Percentiles rank a stretch among this genome's conserved stretches.
These are phyloP conservation scores for Brachylomia viminalis DNA, from an alignment of 2,888 invertebrate genomes.

Conservation along the genomic window DNA sequence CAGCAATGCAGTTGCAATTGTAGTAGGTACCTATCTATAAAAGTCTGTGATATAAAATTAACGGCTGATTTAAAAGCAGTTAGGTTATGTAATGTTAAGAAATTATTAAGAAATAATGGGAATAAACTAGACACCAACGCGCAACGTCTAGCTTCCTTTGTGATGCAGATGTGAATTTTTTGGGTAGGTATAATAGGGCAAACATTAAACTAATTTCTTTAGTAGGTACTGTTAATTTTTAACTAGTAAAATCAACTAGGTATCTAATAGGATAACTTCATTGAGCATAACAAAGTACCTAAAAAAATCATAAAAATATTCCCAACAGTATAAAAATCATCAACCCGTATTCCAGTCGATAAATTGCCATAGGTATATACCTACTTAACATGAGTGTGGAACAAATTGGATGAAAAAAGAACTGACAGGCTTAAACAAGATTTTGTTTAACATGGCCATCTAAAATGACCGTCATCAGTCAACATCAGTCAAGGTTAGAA, in stretches of 20 bases:
- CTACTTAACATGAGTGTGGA: constrained; percentile 32
- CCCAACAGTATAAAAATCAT: background rate
- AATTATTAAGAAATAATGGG: background rate
- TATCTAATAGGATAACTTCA: background rate
- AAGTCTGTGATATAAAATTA: background rate
- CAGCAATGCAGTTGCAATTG: background rate
- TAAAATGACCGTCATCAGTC: constrained; percentile 12
- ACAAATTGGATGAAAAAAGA: constrained; percentile 22
- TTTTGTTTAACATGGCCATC: constrained; percentile 12
- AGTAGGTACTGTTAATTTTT: no score
- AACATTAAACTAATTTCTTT: background rate
- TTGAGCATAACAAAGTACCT: no score
- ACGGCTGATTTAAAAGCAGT: background rate
- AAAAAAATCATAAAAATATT: background rate
- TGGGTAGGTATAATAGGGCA: no score
- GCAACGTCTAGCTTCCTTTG: background rate
- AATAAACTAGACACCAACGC: background rate
- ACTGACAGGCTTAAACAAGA: constrained; percentile 5
- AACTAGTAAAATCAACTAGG: background rate
- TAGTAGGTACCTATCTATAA: no score
- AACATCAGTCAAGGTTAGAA: constrained; percentile 21
- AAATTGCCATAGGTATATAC: background rate
- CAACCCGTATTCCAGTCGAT: background rate
- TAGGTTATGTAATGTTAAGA: background rate
- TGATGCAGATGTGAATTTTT: background rate